Percentiles rank a stretch among this genome's conserved stretches.
phyloP scores from a whole-genome alignment of 2,797 vertebrate genomes.

The Mormyrops boulengeri region DNA sequence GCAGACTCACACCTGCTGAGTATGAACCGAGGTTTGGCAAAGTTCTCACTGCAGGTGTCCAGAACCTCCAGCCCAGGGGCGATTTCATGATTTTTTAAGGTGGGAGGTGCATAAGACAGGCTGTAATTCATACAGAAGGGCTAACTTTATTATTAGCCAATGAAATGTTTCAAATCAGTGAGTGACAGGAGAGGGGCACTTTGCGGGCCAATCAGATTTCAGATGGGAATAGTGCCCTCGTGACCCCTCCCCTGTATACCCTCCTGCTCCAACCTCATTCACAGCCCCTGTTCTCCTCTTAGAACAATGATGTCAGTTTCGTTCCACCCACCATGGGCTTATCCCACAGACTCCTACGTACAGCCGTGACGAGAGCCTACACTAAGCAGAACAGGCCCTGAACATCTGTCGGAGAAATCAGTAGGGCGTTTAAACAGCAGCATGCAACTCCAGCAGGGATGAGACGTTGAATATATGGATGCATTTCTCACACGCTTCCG shows the following conservation, averaged over 20 bases:
- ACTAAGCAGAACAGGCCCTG: neutral
- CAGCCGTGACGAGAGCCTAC: neutral
- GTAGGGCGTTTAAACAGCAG: neutral
- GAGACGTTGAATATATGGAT: neutral
- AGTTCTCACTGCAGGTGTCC: neutral
- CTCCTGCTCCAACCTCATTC: neutral
- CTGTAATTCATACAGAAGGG: neutral
- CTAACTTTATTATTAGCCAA: neutral
- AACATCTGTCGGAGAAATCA: neutral
- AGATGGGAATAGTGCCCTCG: neutral
- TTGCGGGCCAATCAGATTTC: neutral
- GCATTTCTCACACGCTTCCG: neutral
- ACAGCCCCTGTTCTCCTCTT: neutral
- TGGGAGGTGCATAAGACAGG: neutral
- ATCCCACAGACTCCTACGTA: neutral
- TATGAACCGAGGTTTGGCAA: neutral
- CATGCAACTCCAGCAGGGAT: neutral
- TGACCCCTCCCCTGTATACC: neutral
- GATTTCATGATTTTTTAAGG: neutral
- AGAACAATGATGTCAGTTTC: neutral
- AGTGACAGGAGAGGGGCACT: neutral
- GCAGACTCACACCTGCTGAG: neutral
- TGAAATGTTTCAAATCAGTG: neutral
- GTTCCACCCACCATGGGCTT: neutral
- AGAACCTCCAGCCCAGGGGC: neutral